phyloP scores from a whole-genome alignment of 1,140 invertebrate genomes.

The Temnothorax nylanderi region DNA sequence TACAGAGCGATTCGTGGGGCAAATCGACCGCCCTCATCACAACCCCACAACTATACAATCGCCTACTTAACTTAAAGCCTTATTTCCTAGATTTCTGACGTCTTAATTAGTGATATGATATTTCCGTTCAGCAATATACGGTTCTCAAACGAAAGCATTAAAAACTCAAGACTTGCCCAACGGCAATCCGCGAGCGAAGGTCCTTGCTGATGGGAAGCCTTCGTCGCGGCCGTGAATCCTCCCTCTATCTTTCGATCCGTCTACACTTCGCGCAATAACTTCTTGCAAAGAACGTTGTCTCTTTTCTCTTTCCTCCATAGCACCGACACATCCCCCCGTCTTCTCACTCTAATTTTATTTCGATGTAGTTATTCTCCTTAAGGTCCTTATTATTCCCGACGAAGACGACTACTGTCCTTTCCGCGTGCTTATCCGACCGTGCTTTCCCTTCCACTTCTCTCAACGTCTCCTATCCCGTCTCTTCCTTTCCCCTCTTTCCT shows the following conservation, averaged over 20 bases:
- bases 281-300: neutral
- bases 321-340: conserved; percentile 13
- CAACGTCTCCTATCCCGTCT: neutral
- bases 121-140: conserved; percentile 83
- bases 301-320: conserved; percentile 6
- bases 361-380: conserved; percentile 28
- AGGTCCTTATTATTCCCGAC: conserved; percentile 14
- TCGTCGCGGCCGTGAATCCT: conserved; percentile 42
- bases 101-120: conserved; percentile 83
- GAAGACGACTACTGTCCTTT: neutral
- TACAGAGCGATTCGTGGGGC: conserved; percentile 24
- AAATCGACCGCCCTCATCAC: conserved; percentile 8
- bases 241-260: neutral
- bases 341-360: conserved; percentile 56
- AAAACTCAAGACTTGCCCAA: conserved; percentile 72
- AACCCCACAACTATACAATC: conserved; percentile 56
- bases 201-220: conserved; percentile 81
- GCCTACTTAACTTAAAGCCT: conserved; percentile 78
- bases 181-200: conserved; percentile 64
- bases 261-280: neutral
- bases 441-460: neutral
- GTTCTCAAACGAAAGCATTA: conserved; percentile 73
- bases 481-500: neutral
- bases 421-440: neutral
- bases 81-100: conserved; percentile 76